Conservation (phyloP, 1,140 invertebrate species). For the Agrypnia vestita region DNA sequence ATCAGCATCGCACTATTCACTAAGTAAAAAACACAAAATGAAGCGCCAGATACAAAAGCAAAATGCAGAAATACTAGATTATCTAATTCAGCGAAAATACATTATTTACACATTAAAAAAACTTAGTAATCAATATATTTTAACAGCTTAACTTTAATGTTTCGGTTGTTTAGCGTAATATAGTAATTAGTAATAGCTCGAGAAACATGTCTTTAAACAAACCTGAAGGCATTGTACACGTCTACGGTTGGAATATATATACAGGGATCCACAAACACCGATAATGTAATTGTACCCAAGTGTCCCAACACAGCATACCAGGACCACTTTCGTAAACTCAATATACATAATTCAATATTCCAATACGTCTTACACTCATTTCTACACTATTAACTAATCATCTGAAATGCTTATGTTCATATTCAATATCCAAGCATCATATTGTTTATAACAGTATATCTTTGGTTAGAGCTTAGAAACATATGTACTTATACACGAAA, state of each 20-base stretch:
- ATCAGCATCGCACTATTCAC: not conserved
- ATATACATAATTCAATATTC: constrained; percentile 4
- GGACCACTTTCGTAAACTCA: constrained; percentile 1
- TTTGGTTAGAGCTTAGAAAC: constrained; percentile 36
- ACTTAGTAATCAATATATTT: constrained; percentile 13
- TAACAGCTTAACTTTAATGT: constrained; percentile 36
- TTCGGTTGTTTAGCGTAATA: constrained; percentile 41
- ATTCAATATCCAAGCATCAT: constrained; percentile 31
- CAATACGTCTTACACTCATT: constrained; percentile 4
- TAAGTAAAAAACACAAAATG: constrained; percentile 18
- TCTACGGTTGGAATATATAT: constrained; percentile 22
- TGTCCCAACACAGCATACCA: not conserved
- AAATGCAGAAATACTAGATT: constrained; percentile 23
- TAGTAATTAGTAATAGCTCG: constrained; percentile 1
- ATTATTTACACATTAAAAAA: constrained; percentile 20
- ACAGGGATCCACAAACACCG: not conserved
- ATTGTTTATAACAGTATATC: constrained; percentile 34
- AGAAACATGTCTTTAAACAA: not conserved
- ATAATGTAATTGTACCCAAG: too few relatives aligned
- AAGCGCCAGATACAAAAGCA: constrained; percentile 32
- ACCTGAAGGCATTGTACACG: constrained; percentile 33
- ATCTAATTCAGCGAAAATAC: not conserved
- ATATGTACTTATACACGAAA: constrained; percentile 14
- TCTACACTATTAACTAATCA: constrained; percentile 35
- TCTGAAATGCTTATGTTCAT: constrained; percentile 12